Base-by-base conservation (phyloP, 2,113 vertebrate species). In the Ellobius talpinus region DNA sequence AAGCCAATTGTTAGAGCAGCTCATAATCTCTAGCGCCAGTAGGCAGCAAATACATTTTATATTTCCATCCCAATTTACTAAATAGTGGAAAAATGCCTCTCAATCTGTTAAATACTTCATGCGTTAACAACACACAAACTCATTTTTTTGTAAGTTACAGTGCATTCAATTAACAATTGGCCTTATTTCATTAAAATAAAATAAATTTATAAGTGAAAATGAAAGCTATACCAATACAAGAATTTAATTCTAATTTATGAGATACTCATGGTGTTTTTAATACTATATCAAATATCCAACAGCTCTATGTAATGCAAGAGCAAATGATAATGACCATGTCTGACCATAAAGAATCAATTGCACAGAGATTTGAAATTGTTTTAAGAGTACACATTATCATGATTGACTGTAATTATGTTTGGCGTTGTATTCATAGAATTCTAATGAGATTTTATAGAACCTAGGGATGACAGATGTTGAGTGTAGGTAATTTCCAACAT, bases 21-120 rank as follows among this genome's bases (percentile, higher is more conserved):
- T 66, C 74, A 85, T 91, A 91, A 93, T 95, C 79, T 91, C 82
- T 90, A 26, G 78, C 94, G 84, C 73, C 91, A 91, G 79, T 90
- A 85, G 68, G 78, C 74, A 96, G 72, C 42, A 91, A n/a, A 91
- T 72, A 55, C 11, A 95, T 84, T 90, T 95, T 14, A 81, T 97
- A 72, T 94, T 93, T 86, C 65, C 39, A 93, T 91, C 29, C 36
- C 93, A 93, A 77, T 77, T 93, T 88, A 14, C n/a, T 90, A 96
- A 93, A 95, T 90, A 88, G 88, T 93, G 39, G 39, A 95, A 90
- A 93, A 89, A 23, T 16, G 5, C 33, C 52, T 93, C 92, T 79
- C 50, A 84, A 24, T 73, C 24, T 95, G 29, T n/a, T 96, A 21
- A 93, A 47, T 42, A 42, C 12, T 72, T 89, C 24, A 39, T 50